Percentiles rank a stretch among this genome's conserved stretches.
These are phyloP conservation scores for Copidosoma floridanum DNA, from an alignment of 1,140 invertebrate species.

Conservation along the genomic window DNA sequence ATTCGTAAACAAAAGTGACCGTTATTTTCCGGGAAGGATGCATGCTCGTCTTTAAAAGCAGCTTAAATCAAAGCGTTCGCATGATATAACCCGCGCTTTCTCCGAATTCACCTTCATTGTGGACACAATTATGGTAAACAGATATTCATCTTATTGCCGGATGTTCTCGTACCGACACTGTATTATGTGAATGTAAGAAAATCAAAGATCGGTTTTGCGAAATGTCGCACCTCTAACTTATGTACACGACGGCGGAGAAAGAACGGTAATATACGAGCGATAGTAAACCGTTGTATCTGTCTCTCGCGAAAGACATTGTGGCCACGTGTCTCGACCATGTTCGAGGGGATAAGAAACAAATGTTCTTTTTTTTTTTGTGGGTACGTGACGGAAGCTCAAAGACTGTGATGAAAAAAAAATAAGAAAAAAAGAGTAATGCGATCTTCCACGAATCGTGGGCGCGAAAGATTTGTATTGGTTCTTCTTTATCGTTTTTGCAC, in stretches of 20 bases:
- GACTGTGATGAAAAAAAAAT: neutral
- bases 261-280: conserved; percentile 35
- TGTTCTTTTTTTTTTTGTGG: neutral
- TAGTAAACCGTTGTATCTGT: conserved; percentile 45
- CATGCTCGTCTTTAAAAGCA: no score
- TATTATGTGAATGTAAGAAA: no score
- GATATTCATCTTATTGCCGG: neutral
- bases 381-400: no score
- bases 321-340: neutral
- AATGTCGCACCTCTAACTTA: conserved; percentile 25
- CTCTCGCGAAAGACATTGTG: conserved; percentile 35
- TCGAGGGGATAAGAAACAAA: neutral
- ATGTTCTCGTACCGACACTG: neutral
- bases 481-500: neutral
- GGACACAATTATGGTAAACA: neutral
- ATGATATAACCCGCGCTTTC: neutral
- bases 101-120: neutral
- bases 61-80: neutral
- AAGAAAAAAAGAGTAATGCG: neutral
- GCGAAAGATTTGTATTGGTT: neutral
- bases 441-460: neutral
- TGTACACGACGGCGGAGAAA: conserved; percentile 37
- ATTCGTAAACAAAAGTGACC: no score
- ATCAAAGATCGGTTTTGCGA: neutral
- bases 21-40: no score